phyloP scores from a whole-genome alignment of 2,888 invertebrate species.

The Mamestra brassicae region DNA sequence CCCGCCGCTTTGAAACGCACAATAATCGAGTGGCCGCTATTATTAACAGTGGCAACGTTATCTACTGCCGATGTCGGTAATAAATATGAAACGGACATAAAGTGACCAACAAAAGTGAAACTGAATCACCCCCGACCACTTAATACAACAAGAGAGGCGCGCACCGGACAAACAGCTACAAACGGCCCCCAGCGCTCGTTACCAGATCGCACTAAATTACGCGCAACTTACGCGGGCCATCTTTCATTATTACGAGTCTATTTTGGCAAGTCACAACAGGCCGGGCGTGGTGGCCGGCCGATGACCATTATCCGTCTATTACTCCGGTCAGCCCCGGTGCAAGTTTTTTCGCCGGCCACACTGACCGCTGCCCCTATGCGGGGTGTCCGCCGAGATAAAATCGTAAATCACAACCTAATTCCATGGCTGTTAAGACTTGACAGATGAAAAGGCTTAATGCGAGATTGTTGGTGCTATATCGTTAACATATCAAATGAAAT shows the following conservation, averaged over 20 bases:
- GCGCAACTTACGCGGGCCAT: conserved; percentile 87
- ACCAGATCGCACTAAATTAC: conserved; percentile 86
- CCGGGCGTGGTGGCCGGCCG: conserved; percentile 84
- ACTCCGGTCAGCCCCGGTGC: conserved; percentile 77
- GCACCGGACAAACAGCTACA: conserved; percentile 80
- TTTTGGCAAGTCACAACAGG: conserved; percentile 89
- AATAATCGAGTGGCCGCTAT: conserved; percentile 73
- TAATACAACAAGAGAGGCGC: conserved; percentile 78
- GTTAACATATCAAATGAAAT: conserved; percentile 88
- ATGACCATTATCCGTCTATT: conserved; percentile 84
- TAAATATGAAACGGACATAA: conserved; percentile 81
- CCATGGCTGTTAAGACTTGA: conserved; percentile 89
- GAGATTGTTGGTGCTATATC: conserved; percentile 84
- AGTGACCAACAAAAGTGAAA: conserved; percentile 88
- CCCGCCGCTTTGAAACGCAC: conserved; percentile 66
- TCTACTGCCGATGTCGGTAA: conserved; percentile 78
- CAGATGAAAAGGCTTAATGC: conserved; percentile 90
- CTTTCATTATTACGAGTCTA: conserved; percentile 89
- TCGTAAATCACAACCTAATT: conserved; percentile 91
- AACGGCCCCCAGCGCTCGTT: conserved; percentile 79
- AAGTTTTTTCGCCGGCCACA: conserved; percentile 84
- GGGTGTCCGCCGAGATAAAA: conserved; percentile 88
- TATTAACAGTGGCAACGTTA: conserved; percentile 79
- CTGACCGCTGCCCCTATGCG: conserved; percentile 89
- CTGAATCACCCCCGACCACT: conserved; percentile 82